Evolutionary conservation across 2,888 invertebrate species (phyloP).

Genomic region (Ormyrus pomaceus): DNA sequence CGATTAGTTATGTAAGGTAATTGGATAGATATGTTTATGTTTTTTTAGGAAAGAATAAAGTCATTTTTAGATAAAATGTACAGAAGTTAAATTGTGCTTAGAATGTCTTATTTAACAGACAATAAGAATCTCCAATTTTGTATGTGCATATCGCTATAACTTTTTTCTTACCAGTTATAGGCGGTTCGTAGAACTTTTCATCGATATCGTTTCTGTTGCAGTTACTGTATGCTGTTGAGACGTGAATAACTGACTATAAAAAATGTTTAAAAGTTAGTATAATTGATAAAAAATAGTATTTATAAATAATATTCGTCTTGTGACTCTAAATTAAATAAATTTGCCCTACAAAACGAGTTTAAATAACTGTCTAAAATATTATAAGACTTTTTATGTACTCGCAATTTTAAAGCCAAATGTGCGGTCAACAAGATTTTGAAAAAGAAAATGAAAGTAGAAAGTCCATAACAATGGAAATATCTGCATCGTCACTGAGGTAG

Average conservation of each 20-base stretch:
- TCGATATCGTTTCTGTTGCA: constrained; percentile 76
- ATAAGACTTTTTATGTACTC: too few species aligned
- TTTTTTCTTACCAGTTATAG: constrained; percentile 61
- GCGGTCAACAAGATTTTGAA: too few species aligned
- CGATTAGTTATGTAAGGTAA: not conserved
- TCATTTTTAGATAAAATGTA: not conserved
- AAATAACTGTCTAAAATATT: too few species aligned
- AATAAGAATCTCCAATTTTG: too few species aligned
- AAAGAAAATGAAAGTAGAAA: too few species aligned
- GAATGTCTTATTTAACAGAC: too few species aligned
- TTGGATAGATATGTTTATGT: not conserved
- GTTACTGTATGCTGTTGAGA: constrained; percentile 90
- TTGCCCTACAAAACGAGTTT: too few species aligned
- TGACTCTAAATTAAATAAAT: too few species aligned
- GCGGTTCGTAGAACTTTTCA: constrained; percentile 75
- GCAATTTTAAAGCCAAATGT: too few species aligned
- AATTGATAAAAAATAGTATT: not conserved
- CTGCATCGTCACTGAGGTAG: not conserved
- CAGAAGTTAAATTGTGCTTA: too few species aligned
- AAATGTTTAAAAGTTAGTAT: not conserved
- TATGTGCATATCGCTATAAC: not conserved
- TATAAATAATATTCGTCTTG: too few species aligned
- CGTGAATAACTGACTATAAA: constrained; percentile 82
- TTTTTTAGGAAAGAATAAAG: not conserved
- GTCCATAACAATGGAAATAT: not conserved